Evolutionary conservation across 2,113 vertebrate species (phyloP).

Genomic region (mouse (Mus musculus)): GRCm39 chr3:116376001-116376500

Average conservation of each 20-base stretch:
- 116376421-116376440: constrained; percentile 20
- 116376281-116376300: constrained; percentile 98
- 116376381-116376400: constrained; percentile 96
- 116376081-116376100: neutral
- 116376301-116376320: constrained; percentile 91
- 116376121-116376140: constrained; percentile 10
- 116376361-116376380: constrained; percentile 97
- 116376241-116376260: constrained; percentile 54
- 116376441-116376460: constrained; percentile 57
- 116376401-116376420: constrained; percentile 88
- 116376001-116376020: neutral
- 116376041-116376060: neutral
- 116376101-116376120: neutral
- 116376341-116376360: constrained; percentile 97
- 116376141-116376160: constrained; percentile 86
- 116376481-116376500: constrained; percentile 85
- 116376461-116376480: constrained; percentile 55
- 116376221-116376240: constrained; percentile 56
- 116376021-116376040: neutral
- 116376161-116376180: constrained; percentile 67
- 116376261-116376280: constrained; percentile 95
- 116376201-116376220: constrained; percentile 27
- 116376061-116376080: neutral
- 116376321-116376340: constrained; percentile 92
- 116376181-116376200: constrained; percentile 85